These are phyloP conservation scores for Solenodon paradoxus DNA, from an alignment of 2,113 vertebrate genomes.

Conservation along the genomic window DNA sequence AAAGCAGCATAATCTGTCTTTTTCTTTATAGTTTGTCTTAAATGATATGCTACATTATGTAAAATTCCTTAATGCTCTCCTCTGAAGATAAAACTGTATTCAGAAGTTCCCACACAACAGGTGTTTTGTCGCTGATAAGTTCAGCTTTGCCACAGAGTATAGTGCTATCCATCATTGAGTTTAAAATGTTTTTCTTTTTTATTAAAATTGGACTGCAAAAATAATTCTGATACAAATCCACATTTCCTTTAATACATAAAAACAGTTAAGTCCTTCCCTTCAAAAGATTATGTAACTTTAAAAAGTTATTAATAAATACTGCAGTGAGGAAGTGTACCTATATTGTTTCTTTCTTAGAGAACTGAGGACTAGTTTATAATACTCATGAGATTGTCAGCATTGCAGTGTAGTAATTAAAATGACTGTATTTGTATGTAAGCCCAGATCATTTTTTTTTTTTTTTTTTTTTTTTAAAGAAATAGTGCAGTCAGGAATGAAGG, in stretches of 20 bases:
- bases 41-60: constrained; percentile 11
- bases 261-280: constrained; percentile 24
- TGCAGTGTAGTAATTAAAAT: constrained; percentile 19
- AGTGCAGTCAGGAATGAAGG: too few relatives aligned
- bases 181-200: constrained; percentile 57
- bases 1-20: constrained; percentile 47
- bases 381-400: background rate
- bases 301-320: background rate
- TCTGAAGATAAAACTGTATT: constrained; percentile 52
- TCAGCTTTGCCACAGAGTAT: constrained; percentile 41
- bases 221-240: constrained; percentile 44
- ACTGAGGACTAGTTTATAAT: background rate
- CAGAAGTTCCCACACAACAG: constrained; percentile 29
- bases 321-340: background rate
- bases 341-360: background rate
- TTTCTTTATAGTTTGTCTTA: constrained; percentile 41
- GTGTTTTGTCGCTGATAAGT: constrained; percentile 70
- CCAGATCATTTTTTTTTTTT: background rate
- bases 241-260: constrained; percentile 30
- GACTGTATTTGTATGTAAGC: background rate
- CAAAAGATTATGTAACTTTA: constrained; percentile 32
- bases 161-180: constrained; percentile 51
- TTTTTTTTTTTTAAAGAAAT: too few relatives aligned
- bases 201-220: constrained; percentile 46
- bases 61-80: constrained; percentile 29